phyloP scores from a whole-genome alignment of 2,888 invertebrate species.

The Chrysolina americana region DNA sequence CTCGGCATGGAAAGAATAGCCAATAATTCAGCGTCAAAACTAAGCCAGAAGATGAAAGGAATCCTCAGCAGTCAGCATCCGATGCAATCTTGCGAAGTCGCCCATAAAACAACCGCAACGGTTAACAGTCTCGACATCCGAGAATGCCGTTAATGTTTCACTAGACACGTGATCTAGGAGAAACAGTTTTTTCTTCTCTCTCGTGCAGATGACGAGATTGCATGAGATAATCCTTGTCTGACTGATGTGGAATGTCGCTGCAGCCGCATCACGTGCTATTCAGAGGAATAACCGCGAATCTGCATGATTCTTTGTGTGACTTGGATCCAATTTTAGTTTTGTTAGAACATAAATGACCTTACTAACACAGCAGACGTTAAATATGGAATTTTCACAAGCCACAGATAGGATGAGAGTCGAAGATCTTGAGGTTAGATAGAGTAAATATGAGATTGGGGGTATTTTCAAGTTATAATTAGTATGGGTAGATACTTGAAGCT shows the following conservation, averaged over 20 bases:
- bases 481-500: no score
- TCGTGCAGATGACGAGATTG: conserved; percentile 21
- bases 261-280: conserved; percentile 29
- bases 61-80: not conserved
- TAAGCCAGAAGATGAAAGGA: not conserved
- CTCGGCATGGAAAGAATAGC: no score
- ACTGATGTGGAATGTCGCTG: conserved; percentile 8
- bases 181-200: conserved; percentile 10
- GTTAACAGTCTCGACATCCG: not conserved
- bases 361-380: not conserved
- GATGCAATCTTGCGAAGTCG: not conserved
- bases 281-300: conserved; percentile 38
- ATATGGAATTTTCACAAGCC: not conserved
- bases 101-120: conserved; percentile 13
- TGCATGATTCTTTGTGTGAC: conserved; percentile 39
- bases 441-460: not conserved
- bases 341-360: not conserved
- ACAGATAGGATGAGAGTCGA: not conserved
- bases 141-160: conserved; percentile 21
- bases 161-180: conserved; percentile 10
- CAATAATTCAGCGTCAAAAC: not conserved
- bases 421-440: no score
- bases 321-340: conserved; percentile 30
- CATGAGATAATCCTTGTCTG: conserved; percentile 21
- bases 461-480: no score